Evolutionary conservation across 2,113 vertebrate genomes (phyloP).

Genomic region (Onychostoma macrolepis): DNA sequence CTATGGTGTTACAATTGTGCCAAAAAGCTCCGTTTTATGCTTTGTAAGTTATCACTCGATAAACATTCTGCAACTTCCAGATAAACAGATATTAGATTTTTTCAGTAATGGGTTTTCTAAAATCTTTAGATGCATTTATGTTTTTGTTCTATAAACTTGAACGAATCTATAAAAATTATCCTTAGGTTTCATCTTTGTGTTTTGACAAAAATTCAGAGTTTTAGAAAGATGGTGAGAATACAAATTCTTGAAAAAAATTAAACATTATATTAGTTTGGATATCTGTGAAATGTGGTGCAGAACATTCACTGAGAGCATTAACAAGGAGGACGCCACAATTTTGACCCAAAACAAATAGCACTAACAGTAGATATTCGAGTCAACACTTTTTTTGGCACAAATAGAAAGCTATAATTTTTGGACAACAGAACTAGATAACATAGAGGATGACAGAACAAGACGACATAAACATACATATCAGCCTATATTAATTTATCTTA

Average conservation of each 20-base stretch:
- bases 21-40: not conserved
- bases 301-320: not conserved
- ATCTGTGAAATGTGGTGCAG: not conserved
- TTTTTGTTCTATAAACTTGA: not conserved
- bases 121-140: not conserved
- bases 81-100: not conserved
- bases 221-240: not conserved
- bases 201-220: not conserved
- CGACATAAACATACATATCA: not conserved
- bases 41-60: not conserved
- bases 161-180: not conserved
- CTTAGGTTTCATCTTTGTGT: not conserved
- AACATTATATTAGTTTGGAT: not conserved
- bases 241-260: not conserved
- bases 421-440: not conserved
- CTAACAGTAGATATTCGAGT: not conserved
- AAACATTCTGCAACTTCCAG: not conserved
- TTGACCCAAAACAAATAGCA: not conserved
- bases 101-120: not conserved
- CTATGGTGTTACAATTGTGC: not conserved
- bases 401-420: not conserved
- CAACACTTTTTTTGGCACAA: not conserved
- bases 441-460: not conserved
- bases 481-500: not conserved
- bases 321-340: not conserved